These are phyloP conservation scores for Pantherophis vulpinus DNA, from an alignment of 2,797 vertebrate species.

Conservation along the genomic window DNA sequence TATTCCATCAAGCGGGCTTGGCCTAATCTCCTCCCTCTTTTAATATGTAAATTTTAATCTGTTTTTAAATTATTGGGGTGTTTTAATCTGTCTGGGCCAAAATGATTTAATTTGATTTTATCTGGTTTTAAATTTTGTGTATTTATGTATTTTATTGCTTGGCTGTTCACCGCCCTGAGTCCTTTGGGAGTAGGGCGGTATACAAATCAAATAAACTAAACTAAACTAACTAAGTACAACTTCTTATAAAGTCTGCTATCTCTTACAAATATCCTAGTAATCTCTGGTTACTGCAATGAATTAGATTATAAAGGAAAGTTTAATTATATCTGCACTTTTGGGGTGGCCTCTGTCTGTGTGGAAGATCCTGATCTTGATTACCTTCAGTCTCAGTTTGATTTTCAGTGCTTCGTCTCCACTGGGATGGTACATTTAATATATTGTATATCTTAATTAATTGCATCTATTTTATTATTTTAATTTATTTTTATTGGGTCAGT, in stretches of 20 bases:
- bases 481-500: neutral
- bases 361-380: neutral
- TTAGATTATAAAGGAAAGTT: neutral
- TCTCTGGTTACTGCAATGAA: neutral
- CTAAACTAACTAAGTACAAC: too few species aligned
- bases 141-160: too few species aligned
- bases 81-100: too few species aligned
- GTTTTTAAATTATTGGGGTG: too few species aligned
- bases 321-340: neutral
- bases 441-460: neutral
- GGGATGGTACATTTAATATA: neutral
- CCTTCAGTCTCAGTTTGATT: neutral
- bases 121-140: too few species aligned
- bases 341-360: neutral
- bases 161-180: too few species aligned
- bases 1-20: too few species aligned
- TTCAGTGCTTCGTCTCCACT: neutral
- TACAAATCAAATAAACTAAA: too few species aligned
- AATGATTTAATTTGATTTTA: too few species aligned
- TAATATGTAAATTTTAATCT: too few species aligned
- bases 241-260: neutral
- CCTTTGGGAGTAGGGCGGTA: too few species aligned
- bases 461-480: neutral
- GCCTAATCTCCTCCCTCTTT: too few species aligned
- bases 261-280: neutral